Base-by-base conservation (phyloP, 2,888 invertebrate species). In the Epistrophe eligans region DNA sequence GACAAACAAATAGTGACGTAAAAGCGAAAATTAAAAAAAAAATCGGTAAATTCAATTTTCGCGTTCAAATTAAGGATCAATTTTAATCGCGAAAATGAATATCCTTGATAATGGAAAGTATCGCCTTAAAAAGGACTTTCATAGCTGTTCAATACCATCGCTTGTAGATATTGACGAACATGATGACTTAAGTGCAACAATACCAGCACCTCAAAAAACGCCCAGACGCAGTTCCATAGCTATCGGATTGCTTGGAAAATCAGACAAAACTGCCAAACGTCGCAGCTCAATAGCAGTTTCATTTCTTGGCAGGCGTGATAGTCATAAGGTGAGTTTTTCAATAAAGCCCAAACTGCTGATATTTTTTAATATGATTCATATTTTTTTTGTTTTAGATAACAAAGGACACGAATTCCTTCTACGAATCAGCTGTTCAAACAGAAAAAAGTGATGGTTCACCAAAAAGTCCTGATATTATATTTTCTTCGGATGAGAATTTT, bases 241-340 rank as follows among this genome's bases (percentile, higher is more conserved):
- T 1, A 89, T 92, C 89, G 91, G 92, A 4, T 90, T 93, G 58
- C 91, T 92, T 24, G 91, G 91, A 83, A 92, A 91, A 77, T 89
- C 91, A 67, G 91, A 92, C 88, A 91, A 92, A 88, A 90, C 88
- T 82, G 90, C 91, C 73, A 93, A 93, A 90, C 89, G 93, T 87
- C 92, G 93, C 89, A 93, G 93, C 88, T 93, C 93, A 40, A 94
- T 90, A 91, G 94, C 91, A 90, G 91, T 91, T 24, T 90, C 92
- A 35, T 91, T 93, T 83, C 87, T 93, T 81, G 89, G 91, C 88
- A 89, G 93, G 88, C 92, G 92, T 72, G 92, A 92, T 81, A 91
- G 84, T 88, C 91, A 90, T 89, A 92, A 93, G 91, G 92, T 93
- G 70, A 91, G 91, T 79, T 24, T 24, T 24, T 24, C 13, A 9